Base-by-base conservation (phyloP, 2,888 invertebrate genomes). In the Ephialtes manifestator region DNA sequence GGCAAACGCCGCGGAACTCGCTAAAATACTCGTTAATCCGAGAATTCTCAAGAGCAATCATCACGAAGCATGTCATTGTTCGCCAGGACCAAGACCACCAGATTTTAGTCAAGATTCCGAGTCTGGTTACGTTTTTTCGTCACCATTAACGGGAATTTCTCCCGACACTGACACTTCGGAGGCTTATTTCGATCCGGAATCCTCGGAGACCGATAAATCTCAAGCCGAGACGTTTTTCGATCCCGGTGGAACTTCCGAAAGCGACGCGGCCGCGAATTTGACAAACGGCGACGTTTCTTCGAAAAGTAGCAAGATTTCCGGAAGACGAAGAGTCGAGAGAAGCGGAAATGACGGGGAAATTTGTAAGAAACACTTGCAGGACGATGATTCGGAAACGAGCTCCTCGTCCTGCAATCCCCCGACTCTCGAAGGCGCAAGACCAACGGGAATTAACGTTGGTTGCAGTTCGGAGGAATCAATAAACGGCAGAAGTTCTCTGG, bases 101-200 rank as follows among this genome's bases (percentile, higher is more conserved):
- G 90, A 92, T n/a, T 20, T 74, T 46, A 72, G 77, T 24, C 83
- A 86, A 4, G 90, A 94, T 86, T 86, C 94, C 89, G 96, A 95
- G 82, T 94, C 95, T 1, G 95, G 94, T 3, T 95, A 94, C 91
- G 94, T 95, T 2, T 96, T 96, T 86, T 95, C 94, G 13, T 93
- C 94, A 0, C 93, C 94, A 0, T 81, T 90, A 7, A 86, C 94
- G 89, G 89, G 90, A 31, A 88, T 88, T 10, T 89, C 90, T 89
- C 92, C 92, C 0, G 91, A 92, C 0, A 93, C 92, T 24, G 96
- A 95, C 89, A 95, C 95, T 68, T 93, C 92, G n/a, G 94, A 94
- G 0, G 81, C 88, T 0, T 93, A 91, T 53, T 94, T 92, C 84
- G 94, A 94, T 46, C 90, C 92, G 0, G 90, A 93, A 4, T 91